A percentile compares a stretch with the other conserved stretches of the same genome.
Evolutionary conservation across 1,140 invertebrate species (phyloP).

Genomic region (Habropoda laboriosa): DNA sequence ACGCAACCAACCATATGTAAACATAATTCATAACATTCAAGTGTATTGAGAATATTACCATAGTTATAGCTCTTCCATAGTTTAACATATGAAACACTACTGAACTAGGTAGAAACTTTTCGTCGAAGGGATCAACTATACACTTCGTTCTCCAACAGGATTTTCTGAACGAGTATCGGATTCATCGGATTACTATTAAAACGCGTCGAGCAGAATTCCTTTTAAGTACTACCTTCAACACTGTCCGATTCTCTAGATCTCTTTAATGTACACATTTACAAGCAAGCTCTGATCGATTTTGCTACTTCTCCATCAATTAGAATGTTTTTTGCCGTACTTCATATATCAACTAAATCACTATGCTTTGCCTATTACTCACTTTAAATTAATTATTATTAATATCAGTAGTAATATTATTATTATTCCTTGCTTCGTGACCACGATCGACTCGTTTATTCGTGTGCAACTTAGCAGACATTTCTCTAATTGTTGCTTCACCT

Average conservation of each 20-base stretch:
- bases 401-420: neutral
- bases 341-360: conserved; percentile 34
- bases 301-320: conserved; percentile 11
- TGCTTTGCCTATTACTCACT: conserved; percentile 7
- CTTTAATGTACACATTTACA: neutral
- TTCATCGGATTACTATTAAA: neutral
- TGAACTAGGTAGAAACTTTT: neutral
- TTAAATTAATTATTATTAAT: conserved; percentile 17
- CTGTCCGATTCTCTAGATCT: neutral
- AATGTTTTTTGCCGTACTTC: conserved; percentile 3
- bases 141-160: no score
- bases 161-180: neutral
- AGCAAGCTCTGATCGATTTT: conserved; percentile 36
- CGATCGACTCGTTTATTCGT: conserved; percentile 9
- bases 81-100: neutral
- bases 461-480: no score
- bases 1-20: no score
- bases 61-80: neutral
- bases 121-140: neutral
- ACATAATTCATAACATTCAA: neutral
- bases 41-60: neutral
- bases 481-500: no score
- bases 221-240: neutral
- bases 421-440: conserved; percentile 13
- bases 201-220: neutral